Conservation (phyloP, 2,888 invertebrate genomes). For the Gibbula magus region DNA sequence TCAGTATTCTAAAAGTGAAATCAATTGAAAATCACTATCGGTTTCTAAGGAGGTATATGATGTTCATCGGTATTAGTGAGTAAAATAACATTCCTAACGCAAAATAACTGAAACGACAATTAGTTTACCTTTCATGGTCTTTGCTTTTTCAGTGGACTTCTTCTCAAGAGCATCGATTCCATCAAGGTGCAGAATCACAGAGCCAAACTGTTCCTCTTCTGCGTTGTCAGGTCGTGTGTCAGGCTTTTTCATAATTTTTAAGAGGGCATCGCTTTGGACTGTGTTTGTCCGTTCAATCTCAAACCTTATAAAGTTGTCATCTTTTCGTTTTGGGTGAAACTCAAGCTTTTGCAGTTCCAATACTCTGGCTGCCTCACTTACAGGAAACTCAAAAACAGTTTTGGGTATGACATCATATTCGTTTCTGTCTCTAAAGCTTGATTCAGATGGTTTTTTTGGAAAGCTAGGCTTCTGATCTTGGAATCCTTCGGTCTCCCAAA, state of each 20-base stretch:
- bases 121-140: no score
- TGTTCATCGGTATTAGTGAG: no score
- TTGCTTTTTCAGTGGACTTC: neutral
- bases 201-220: neutral
- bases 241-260: neutral
- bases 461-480: neutral
- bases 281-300: neutral
- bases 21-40: no score
- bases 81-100: no score
- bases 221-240: neutral
- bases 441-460: no score
- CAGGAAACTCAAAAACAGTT: neutral
- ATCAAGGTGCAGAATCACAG: neutral
- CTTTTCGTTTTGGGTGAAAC: constrained; percentile 6
- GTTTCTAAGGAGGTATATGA: no score
- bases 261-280: neutral
- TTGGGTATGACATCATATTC: neutral
- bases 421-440: neutral
- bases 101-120: no score
- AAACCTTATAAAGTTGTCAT: neutral
- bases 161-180: neutral
- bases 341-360: neutral
- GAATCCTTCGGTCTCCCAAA: neutral
- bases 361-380: neutral
- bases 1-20: no score